These are phyloP conservation scores for Carassius carassius DNA, from an alignment of 2,113 vertebrate genomes.

Conservation along the genomic window DNA sequence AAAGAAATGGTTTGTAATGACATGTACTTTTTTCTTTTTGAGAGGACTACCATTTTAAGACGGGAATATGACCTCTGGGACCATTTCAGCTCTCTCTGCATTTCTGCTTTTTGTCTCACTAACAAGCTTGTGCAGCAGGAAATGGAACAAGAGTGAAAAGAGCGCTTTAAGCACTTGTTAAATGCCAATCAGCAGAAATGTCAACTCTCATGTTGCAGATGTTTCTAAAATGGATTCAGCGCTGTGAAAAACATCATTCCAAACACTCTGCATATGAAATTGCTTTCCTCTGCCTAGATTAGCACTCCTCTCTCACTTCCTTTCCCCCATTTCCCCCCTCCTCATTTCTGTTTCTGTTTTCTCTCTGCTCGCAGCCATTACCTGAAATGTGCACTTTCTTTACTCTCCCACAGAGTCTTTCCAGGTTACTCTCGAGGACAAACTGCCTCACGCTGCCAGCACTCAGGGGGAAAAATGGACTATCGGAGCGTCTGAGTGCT, in stretches of 20 bases:
- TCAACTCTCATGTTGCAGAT: slow-evolving; percentile 51
- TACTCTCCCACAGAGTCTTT: slow-evolving; percentile 35
- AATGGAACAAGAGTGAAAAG: slow-evolving; percentile 26
- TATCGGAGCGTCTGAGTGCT: slow-evolving; percentile 46
- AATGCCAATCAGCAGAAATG: slow-evolving; percentile 51
- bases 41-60: not conserved
- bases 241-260: slow-evolving; percentile 45
- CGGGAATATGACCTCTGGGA: not conserved
- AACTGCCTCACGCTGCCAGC: slow-evolving; percentile 15
- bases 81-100: not conserved
- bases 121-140: slow-evolving; percentile 9
- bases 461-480: slow-evolving; percentile 45
- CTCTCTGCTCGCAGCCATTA: not conserved
- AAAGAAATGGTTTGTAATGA: too few relatives aligned
- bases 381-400: slow-evolving; percentile 13
- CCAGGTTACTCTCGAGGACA: slow-evolving; percentile 44
- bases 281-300: slow-evolving; percentile 18
- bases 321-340: not conserved
- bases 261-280: slow-evolving; percentile 6
- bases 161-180: slow-evolving; percentile 24
- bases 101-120: slow-evolving; percentile 18
- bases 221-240: slow-evolving; percentile 49
- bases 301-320: slow-evolving; percentile 27
- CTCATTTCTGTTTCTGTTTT: not conserved
- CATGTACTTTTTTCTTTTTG: not conserved